Evolutionary conservation across 2,797 vertebrate species (phyloP).

Genomic region (Neosilurus mollespiculum): DNA sequence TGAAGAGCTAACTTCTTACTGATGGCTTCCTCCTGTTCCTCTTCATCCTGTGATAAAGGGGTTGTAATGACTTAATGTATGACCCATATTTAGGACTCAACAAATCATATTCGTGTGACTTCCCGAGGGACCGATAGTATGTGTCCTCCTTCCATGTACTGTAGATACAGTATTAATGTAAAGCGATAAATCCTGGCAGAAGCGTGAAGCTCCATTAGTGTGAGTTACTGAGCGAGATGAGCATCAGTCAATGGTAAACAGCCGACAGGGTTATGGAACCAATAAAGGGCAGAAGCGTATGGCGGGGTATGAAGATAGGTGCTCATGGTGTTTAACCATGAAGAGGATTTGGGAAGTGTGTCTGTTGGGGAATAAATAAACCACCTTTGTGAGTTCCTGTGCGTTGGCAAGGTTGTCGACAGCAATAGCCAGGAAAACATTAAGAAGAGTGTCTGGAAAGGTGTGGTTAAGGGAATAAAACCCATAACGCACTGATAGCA

Average conservation of each 20-base stretch:
- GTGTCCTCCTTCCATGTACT: not conserved
- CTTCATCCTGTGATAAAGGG: slow-evolving; percentile 81
- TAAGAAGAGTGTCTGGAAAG: slow-evolving; percentile 88
- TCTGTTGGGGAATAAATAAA: not conserved
- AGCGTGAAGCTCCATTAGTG: slow-evolving; percentile 38
- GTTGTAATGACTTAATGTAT: slow-evolving; percentile 17
- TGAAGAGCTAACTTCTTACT: slow-evolving; percentile 93
- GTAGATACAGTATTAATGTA: slow-evolving; percentile 37
- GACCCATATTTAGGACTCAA: slow-evolving; percentile 14
- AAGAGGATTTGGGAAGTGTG: not conserved
- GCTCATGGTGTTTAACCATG: not conserved
- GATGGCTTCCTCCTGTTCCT: slow-evolving; percentile 95
- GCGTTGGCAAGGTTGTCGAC: slow-evolving; percentile 97
- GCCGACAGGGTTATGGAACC: slow-evolving; percentile 38
- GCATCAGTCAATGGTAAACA: slow-evolving; percentile 50
- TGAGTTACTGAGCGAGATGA: slow-evolving; percentile 52
- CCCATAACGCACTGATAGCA: not conserved
- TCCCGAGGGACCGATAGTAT: slow-evolving; percentile 6
- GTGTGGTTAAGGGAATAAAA: slow-evolving; percentile 69
- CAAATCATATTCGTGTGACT: slow-evolving; percentile 41
- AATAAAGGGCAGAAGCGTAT: slow-evolving; percentile 43
- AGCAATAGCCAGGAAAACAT: slow-evolving; percentile 95
- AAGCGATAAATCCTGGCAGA: slow-evolving; percentile 39
- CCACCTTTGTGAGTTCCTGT: slow-evolving; percentile 95
- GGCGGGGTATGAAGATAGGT: slow-evolving; percentile 16